These are phyloP conservation scores for Esox masquinongy DNA, from an alignment of 2,797 vertebrate genomes.

Conservation along the genomic window DNA sequence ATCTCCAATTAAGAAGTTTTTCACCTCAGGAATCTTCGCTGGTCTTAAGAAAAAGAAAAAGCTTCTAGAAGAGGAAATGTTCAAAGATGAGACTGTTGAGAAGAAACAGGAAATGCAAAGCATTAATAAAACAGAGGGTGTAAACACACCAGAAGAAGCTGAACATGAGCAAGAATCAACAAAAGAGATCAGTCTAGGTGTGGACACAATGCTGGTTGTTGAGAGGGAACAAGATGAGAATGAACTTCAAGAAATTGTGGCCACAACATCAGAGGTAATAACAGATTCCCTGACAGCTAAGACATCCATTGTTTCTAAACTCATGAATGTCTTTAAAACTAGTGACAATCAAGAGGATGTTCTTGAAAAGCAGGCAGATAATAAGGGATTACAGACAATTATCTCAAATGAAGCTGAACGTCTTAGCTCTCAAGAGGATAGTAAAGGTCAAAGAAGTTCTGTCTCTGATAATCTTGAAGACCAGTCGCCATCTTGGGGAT, in stretches of 20 bases:
- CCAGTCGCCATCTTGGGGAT: not conserved
- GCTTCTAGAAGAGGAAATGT: conserved; percentile 70
- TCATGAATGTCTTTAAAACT: not conserved
- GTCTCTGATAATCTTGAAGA: conserved; percentile 43
- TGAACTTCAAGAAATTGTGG: conserved; percentile 27
- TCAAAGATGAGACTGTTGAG: conserved; percentile 56
- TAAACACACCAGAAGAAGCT: conserved; percentile 43
- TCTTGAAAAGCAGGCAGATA: conserved; percentile 37
- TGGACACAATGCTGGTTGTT: conserved; percentile 41
- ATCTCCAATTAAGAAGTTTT: conserved; percentile 89
- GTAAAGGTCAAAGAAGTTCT: conserved; percentile 83
- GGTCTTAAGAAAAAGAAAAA: conserved; percentile 86
- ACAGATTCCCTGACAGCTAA: conserved; percentile 28
- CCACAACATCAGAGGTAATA: conserved; percentile 28
- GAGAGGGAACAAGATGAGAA: conserved; percentile 38
- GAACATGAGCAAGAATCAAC: conserved; percentile 28
- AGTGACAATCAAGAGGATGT: conserved; percentile 17
- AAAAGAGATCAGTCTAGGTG: conserved; percentile 43
- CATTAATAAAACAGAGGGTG: conserved; percentile 31
- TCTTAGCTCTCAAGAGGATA: conserved; percentile 79
- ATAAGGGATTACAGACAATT: conserved; percentile 42
- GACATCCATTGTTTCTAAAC: conserved; percentile 18
- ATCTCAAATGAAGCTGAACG: conserved; percentile 71
- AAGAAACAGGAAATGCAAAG: conserved; percentile 56
- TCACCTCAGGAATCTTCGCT: conserved; percentile 85